These are phyloP conservation scores for Chrysoperla carnea DNA, from an alignment of 1,140 invertebrate genomes.

Conservation along the genomic window DNA sequence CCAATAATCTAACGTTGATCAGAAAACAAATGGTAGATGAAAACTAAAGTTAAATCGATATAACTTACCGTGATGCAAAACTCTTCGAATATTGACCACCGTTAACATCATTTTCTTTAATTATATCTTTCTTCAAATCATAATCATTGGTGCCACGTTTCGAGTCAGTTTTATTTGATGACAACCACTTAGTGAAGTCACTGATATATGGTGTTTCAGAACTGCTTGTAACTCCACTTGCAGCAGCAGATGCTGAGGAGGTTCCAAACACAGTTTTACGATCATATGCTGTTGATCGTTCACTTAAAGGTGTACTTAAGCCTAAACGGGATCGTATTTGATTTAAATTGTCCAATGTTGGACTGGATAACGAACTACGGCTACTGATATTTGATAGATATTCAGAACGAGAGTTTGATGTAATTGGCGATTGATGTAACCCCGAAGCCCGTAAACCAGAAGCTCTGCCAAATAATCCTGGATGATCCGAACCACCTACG, in stretches of 20 bases:
- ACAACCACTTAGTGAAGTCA: slow-evolving; percentile 41
- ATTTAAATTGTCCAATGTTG: slow-evolving; percentile 28
- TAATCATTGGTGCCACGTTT: slow-evolving; percentile 4
- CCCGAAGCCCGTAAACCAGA: background rate
- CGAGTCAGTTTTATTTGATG: slow-evolving; percentile 14
- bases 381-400: no score
- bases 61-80: no score
- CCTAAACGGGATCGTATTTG: slow-evolving; percentile 29
- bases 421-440: background rate
- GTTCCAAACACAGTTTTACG: slow-evolving; percentile 18
- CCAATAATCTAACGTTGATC: no score
- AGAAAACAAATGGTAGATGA: no score
- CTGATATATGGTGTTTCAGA: slow-evolving; percentile 45
- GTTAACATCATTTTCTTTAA: slow-evolving; percentile 16
- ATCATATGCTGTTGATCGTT: slow-evolving; percentile 16
- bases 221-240: slow-evolving; percentile 2
- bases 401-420: background rate
- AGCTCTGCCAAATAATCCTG: no score
- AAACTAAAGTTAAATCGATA: no score
- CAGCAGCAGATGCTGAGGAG: slow-evolving; percentile 4
- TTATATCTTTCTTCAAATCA: slow-evolving; percentile 15
- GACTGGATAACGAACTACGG: background rate
- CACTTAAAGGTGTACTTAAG: slow-evolving; percentile 6
- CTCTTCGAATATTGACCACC: no score
- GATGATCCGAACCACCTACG: no score